Base-by-base conservation (phyloP, 2,888 invertebrate species). In the Drosophila algonquin region DNA sequence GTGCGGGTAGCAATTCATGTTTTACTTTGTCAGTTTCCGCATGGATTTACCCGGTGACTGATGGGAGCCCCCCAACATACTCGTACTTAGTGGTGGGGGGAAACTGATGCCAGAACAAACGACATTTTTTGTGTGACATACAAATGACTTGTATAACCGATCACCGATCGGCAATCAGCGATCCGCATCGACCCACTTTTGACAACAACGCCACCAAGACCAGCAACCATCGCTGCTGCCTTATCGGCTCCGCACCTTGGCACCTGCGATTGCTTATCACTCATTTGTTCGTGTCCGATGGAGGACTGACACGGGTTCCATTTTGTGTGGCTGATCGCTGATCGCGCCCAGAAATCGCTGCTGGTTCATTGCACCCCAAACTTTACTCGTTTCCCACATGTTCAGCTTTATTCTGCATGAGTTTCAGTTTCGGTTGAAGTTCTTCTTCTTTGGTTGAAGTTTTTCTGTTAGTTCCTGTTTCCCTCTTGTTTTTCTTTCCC, bases 71-170 rank as follows among this genome's bases (percentile, higher is more conserved):
- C 40, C 3, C 16, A 40, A 14, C 32, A 35, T n/a, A 21, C 21
- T 21, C 3, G 21, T 1, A 14, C 40, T 40, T 45, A 35, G 24
- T 21, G 14, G n/a, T 21, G 21, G 21, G 21, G 21, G 48, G 32
- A 44, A 44, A 6, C 35, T 21, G 46, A 18, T 18, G 30, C 45
- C 60, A 54, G 71, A 55, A 50, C 35, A 71, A 55, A 50, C 35
- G 56, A 56, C 69, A 68, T 68, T 68, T 51, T 72, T 51, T 76
- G 64, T 73, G 61, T 73, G 61, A 63, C 77, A 69, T 63, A 61
- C 51, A 56, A 67, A 52, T 61, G 65, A 64, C 61, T 75, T 78
- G 53, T 71, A 64, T 53, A 71, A 64, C 61, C 55, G 61, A 64
- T 75, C 40, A 54, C 21, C 40, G 61, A 60, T 74, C 46, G 60